Evolutionary conservation across 2,113 vertebrate genomes (phyloP).

Genomic region (Capreolus pygargus): DNA sequence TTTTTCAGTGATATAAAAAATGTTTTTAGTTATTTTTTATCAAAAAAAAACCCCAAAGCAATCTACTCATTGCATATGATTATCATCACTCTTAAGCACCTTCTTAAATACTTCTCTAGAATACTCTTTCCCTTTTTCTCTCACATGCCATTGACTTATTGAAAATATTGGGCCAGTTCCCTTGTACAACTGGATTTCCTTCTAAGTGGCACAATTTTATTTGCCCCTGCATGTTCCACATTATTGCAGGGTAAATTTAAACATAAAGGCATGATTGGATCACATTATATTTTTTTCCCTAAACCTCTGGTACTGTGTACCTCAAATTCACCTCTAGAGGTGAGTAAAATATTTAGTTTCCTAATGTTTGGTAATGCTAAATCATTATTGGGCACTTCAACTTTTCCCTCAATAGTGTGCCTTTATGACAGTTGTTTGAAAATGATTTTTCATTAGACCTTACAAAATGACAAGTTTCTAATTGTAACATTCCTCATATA

Average conservation of each 20-base stretch:
- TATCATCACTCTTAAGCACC: neutral
- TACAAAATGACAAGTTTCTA: neutral
- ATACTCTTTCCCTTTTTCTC: neutral
- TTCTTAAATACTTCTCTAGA: neutral
- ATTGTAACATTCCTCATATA: neutral
- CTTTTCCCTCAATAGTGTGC: neutral
- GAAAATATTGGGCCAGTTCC: neutral
- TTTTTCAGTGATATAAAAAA: neutral
- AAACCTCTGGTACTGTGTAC: neutral
- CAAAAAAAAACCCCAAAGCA: neutral
- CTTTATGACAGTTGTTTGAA: neutral
- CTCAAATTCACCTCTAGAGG: neutral
- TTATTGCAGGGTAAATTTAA: neutral
- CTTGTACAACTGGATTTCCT: neutral
- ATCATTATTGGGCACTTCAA: neutral
- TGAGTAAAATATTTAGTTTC: neutral
- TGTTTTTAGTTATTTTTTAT: slow-evolving; percentile 21
- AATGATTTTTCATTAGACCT: neutral
- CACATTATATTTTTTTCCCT: neutral
- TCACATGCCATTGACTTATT: neutral
- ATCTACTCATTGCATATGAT: neutral
- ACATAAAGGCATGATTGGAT: neutral
- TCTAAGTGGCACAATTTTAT: neutral
- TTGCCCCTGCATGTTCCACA: neutral
- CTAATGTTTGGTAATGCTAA: neutral